Base-by-base conservation (phyloP, 2,113 vertebrate genomes). In the Notechis scutatus region DNA sequence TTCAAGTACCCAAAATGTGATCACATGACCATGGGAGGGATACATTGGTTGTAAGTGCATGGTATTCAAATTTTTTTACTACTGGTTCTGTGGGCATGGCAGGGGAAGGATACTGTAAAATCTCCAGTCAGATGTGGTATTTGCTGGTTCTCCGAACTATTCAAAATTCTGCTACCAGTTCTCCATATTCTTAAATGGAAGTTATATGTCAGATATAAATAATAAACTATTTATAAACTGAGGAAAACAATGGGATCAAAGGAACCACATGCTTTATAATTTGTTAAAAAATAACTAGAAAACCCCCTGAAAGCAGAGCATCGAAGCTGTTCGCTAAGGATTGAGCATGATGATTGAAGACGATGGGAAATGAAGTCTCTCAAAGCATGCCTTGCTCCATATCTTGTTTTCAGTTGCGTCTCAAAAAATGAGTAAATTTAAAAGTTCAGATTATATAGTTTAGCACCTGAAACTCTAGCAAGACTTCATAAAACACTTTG, bases 381-480 rank as follows among this genome's bases (percentile, higher is more conserved):
- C 39, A 61, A 57, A 90, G 18, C 15, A 5, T 23, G 15, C 10
- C 45, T 69, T 47, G 47, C 26, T 90, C 42, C 15, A 50, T 18
- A 8, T 59, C 69, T 50, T 42, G 14, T 52, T 81, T 91, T 55
- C 10, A 39, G 11, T 18, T 86, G 54, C 10, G 86, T 57, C 11
- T 56, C 55, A 89, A 88, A 57, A 89, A 91, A 21, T 91, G 52
- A 47, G 42, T 24, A 18, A 81, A 57, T 23, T 39, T 15, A 45
- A 8, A 88, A 26, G 15, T 64, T 11, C 29, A 14, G 86, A 5
- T 39, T 89, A 85, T 85, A 42, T 1, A 39, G 5, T 34, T 91
- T 57, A 20, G 3, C 90, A 90, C 94, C 93, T 14, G 92, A 64
- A 88, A 94, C 57, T 8, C 6, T 1, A 55, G 61, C 55, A 87